Evolutionary conservation across 2,888 invertebrate genomes (phyloP), one percentile per base, ranked within the genome.

Genomic region (Tipula helvola): DNA sequence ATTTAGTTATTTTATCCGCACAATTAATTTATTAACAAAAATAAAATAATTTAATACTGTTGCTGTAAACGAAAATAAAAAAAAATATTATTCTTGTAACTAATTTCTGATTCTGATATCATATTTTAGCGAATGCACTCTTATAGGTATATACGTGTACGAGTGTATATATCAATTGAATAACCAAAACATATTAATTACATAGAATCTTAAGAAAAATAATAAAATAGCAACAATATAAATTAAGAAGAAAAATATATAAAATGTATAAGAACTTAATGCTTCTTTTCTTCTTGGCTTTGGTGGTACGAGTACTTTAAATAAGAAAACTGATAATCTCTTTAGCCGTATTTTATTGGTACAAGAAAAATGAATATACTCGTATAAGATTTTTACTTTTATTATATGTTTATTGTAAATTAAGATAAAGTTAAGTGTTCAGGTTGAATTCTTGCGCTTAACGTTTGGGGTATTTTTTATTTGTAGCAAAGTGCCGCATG

Each of bases 101-200:
- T 71, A 71, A 71, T 71, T 71, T 71, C 71, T 71, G 71, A 71
- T 71, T 71, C 71, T 71, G 71, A 71, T 71, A 71, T 71, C 71
- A 71, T 71, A 71, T 71, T 71, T 71, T 71, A 71, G 28, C 28
- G 71, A 71, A 71, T 71, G 28, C 28, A n/a, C 71, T 71, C 28
- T 71, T 71, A 71, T 18, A 71, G n/a, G n/a, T 52, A 44, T 12
- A 52, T 52, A 71, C 28, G 28, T 39, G 39, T 39, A 39, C 39
- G 39, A 39, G 2, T 71, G 28, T 71, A 71, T 71, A 28, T 71
- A 71, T 71, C 71, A 71, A 71, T 71, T 71, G 71, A 71, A 71
- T 71, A 71, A 71, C 71, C 71, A 71, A 71, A 71, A 71, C 71
- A 71, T 71, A 71, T 71, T 71, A 71, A 71, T 71, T 71, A 71